These are phyloP conservation scores for Drosophila flavopinicola DNA, from an alignment of 2,888 invertebrate species.

Conservation along the genomic window DNA sequence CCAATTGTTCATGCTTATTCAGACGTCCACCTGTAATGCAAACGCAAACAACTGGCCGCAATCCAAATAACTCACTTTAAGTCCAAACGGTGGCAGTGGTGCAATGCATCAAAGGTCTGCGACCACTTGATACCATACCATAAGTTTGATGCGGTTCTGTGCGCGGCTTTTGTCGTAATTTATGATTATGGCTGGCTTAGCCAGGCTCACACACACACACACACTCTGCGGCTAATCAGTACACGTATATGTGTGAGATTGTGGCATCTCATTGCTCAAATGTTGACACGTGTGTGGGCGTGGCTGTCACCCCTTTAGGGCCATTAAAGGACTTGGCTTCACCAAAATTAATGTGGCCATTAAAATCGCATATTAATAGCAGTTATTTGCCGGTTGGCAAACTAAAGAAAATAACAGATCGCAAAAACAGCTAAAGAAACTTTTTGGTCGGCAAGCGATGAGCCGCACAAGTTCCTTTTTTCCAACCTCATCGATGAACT, in stretches of 20 bases:
- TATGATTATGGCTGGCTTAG: slow-evolving; percentile 59
- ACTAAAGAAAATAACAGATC: slow-evolving; percentile 41
- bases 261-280: slow-evolving; percentile 28
- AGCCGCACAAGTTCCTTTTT: slow-evolving; percentile 55
- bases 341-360: slow-evolving; percentile 69
- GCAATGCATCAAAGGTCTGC: slow-evolving; percentile 55
- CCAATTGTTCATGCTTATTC: no score
- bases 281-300: slow-evolving; percentile 15
- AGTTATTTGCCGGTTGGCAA: slow-evolving; percentile 50
- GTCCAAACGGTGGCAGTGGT: slow-evolving; percentile 22
- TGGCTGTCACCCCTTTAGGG: slow-evolving; percentile 57
- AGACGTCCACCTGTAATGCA: slow-evolving; percentile 28
- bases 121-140: slow-evolving; percentile 23
- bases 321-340: slow-evolving; percentile 65
- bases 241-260: neutral
- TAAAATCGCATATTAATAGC: slow-evolving; percentile 72
- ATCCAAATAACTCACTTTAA: slow-evolving; percentile 74
- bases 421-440: slow-evolving; percentile 42
- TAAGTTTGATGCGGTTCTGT: slow-evolving; percentile 33
- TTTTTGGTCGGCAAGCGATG: slow-evolving; percentile 30
- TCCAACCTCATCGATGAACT: slow-evolving; percentile 73
- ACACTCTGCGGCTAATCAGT: slow-evolving; percentile 15
- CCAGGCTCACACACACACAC: neutral
- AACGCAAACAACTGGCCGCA: slow-evolving; percentile 39
- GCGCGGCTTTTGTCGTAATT: slow-evolving; percentile 61